Evolutionary conservation across 2,113 vertebrate species (phyloP).

Genomic region (Cyphomyrus discorhynchus): DNA sequence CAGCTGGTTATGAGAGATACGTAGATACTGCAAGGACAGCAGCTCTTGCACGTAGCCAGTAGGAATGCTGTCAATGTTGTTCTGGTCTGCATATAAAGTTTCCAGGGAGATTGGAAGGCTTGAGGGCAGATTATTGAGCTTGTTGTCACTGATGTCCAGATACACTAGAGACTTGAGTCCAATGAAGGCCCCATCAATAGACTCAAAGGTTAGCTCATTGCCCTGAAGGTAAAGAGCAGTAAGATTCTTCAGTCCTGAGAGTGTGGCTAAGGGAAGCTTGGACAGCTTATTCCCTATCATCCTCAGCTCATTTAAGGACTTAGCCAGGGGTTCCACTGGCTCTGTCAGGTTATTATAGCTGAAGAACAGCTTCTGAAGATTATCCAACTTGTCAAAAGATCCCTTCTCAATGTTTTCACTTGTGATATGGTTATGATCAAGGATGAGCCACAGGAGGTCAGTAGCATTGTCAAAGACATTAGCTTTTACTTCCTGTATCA

Average conservation of each 20-base stretch:
- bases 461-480: constrained; percentile 86
- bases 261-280: constrained; percentile 59
- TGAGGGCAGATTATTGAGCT: constrained; percentile 69
- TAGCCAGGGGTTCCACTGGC: constrained; percentile 75
- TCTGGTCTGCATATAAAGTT: constrained; percentile 84
- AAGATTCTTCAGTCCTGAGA: constrained; percentile 74
- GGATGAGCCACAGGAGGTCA: constrained; percentile 78
- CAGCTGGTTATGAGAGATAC: constrained; percentile 82
- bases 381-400: constrained; percentile 74
- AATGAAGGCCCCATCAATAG: constrained; percentile 65
- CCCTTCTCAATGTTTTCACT: constrained; percentile 80
- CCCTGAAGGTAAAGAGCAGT: constrained; percentile 71
- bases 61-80: constrained; percentile 72
- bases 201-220: constrained; percentile 72
- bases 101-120: constrained; percentile 68
- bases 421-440: constrained; percentile 78
- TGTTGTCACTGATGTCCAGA: constrained; percentile 82
- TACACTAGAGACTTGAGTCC: constrained; percentile 72
- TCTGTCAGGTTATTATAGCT: constrained; percentile 81
- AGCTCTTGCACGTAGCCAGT: constrained; percentile 67
- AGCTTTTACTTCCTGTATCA: constrained; percentile 77
- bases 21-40: constrained; percentile 72
- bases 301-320: constrained; percentile 72
- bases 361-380: constrained; percentile 77
- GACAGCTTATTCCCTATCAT: constrained; percentile 78